Percentiles rank a stretch among this genome's conserved stretches.
Conservation (phyloP, 1,140 invertebrate genomes). For the Drosophila tsacasi region DNA sequence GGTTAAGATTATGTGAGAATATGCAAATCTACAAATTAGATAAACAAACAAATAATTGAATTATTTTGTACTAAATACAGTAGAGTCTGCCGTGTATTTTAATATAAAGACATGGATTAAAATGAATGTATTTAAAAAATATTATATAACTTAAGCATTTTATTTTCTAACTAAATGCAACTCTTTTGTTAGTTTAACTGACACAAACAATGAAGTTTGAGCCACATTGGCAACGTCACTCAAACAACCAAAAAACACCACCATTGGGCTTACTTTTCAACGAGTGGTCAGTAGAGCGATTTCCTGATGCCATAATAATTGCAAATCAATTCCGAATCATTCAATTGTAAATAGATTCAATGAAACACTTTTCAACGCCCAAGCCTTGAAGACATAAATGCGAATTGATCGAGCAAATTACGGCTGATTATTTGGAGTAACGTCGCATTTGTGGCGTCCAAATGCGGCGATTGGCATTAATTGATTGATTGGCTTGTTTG, state of each 20-base stretch:
- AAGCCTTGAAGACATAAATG: slow-evolving; percentile 48
- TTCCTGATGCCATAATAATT: slow-evolving; percentile 59
- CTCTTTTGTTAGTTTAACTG: not conserved
- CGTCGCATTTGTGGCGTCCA: slow-evolving; percentile 54
- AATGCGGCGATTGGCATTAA: slow-evolving; percentile 62
- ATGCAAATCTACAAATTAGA: not conserved
- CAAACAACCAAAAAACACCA: not conserved
- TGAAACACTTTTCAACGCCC: slow-evolving; percentile 45
- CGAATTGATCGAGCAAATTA: slow-evolving; percentile 76
- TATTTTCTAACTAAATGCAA: not conserved
- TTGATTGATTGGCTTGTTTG: slow-evolving; percentile 79
- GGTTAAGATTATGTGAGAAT: slow-evolving; percentile 15
- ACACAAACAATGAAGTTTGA: not conserved
- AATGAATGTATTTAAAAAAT: not conserved
- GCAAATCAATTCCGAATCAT: slow-evolving; percentile 73
- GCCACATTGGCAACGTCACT: not conserved
- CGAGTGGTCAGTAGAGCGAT: slow-evolving; percentile 15
- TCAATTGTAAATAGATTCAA: slow-evolving; percentile 60
- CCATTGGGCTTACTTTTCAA: slow-evolving; percentile 43
- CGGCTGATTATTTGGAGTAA: slow-evolving; percentile 60
- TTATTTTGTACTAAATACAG: not conserved
- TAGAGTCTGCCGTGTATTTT: not conserved
- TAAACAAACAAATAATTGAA: not conserved
- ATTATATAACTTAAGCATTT: too few species aligned
- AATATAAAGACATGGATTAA: not conserved